Conservation (phyloP, 2,888 invertebrate species). For the Noctuana brunneofusca region DNA sequence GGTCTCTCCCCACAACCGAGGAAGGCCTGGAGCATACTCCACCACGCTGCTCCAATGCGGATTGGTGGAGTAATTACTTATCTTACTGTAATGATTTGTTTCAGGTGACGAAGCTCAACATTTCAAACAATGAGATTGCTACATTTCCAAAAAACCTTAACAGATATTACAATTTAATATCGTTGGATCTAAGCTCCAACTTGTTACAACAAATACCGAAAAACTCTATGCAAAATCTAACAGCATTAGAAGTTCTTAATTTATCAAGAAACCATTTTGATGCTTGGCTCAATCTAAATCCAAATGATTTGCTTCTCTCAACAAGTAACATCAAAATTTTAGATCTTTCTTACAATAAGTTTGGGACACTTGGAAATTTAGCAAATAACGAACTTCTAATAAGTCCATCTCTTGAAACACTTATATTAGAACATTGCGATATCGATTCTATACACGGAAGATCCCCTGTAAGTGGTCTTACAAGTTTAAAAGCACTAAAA, state of each 20-base stretch:
- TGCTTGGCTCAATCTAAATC: slow-evolving; percentile 82
- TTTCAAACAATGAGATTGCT: slow-evolving; percentile 85
- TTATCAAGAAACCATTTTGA: slow-evolving; percentile 85
- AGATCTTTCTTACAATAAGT: slow-evolving; percentile 85
- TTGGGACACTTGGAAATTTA: slow-evolving; percentile 77
- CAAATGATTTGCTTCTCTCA: slow-evolving; percentile 74
- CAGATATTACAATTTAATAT: slow-evolving; percentile 57
- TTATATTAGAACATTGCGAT: slow-evolving; percentile 85
- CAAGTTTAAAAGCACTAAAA: slow-evolving; percentile 77
- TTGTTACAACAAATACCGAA: slow-evolving; percentile 73
- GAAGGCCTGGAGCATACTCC: too few species aligned
- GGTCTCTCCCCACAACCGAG: too few species aligned
- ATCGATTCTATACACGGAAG: slow-evolving; percentile 79
- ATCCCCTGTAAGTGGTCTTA: slow-evolving; percentile 76
- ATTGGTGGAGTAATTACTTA: too few species aligned
- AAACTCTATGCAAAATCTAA: slow-evolving; percentile 78
- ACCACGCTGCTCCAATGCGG: too few species aligned
- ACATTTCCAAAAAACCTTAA: slow-evolving; percentile 74
- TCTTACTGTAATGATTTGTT: slow-evolving; percentile 37
- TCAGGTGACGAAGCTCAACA: slow-evolving; percentile 85
- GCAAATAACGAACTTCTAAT: slow-evolving; percentile 79
- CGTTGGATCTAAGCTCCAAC: slow-evolving; percentile 75
- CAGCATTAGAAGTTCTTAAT: slow-evolving; percentile 82
- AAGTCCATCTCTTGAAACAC: slow-evolving; percentile 81
- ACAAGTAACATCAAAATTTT: slow-evolving; percentile 80